phyloP scores from a whole-genome alignment of 2,888 invertebrate species.

The Ormyrus labotus region DNA sequence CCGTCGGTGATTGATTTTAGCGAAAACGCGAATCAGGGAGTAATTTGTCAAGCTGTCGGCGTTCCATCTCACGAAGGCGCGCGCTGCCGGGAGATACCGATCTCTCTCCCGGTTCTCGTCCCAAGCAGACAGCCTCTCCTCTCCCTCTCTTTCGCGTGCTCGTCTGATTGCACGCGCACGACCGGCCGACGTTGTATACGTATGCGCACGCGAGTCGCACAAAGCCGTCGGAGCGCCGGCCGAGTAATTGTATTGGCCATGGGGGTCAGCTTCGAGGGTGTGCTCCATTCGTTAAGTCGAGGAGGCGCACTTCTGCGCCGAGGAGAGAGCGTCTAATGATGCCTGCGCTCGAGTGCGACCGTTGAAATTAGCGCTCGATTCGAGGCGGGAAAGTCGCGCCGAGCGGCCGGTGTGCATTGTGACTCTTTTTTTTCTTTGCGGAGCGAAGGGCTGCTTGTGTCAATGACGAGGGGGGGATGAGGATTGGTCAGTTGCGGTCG shows the following conservation, averaged over 20 bases:
- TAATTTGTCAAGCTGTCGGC: constrained; percentile 75
- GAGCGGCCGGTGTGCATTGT: neutral
- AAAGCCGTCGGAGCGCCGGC: too few species aligned
- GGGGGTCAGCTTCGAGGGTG: neutral
- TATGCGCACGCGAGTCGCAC: neutral
- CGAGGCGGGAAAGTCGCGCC: neutral
- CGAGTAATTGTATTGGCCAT: too few species aligned
- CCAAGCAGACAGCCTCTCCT: neutral
- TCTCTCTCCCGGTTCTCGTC: constrained; percentile 11
- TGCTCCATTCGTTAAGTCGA: constrained; percentile 11
- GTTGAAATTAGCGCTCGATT: neutral
- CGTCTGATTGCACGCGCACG: neutral
- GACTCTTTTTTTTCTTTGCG: too few species aligned
- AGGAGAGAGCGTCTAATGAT: constrained; percentile 5
- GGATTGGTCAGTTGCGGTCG: constrained; percentile 15
- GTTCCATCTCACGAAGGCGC: constrained; percentile 42
- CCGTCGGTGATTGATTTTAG: constrained; percentile 73
- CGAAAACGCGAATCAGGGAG: constrained; percentile 74
- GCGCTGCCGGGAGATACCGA: constrained; percentile 35
- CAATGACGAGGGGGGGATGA: neutral
- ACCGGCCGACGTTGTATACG: constrained; percentile 12
- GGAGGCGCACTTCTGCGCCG: constrained; percentile 5
- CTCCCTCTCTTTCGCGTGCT: neutral
- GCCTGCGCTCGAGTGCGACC: neutral
- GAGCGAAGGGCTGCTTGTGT: constrained; percentile 21